Evolutionary conservation across 1,140 invertebrate species (phyloP), one percentile per base, ranked within the genome.

Genomic region (Uloborus diversus): DNA sequence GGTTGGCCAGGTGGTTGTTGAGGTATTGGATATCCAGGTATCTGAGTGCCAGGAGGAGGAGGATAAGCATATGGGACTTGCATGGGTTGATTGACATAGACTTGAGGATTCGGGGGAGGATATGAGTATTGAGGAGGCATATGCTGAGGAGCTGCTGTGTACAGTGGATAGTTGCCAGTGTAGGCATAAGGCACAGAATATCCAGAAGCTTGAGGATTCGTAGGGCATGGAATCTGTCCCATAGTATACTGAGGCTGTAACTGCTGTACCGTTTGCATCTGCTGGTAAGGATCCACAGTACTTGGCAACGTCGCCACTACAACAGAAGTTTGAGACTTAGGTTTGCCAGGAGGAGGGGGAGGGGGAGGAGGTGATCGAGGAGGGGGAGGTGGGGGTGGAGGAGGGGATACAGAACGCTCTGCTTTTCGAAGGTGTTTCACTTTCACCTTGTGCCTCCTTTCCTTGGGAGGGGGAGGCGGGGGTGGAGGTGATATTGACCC

Each of bases 151-250:
- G 76, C 64, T 25, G 65, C 76, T 20, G 76, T 61, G 11, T 79
- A 69, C 53, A 61, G 35, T 33, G 76, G 76, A 78, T 78, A 78
- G 20, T 66, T 78, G 73, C 61, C 61, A 65, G 76, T 28, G 28
- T 79, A 79, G 30, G 13, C 80, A 47, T 80, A 80, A 73, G 79
- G 79, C 79, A 80, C 79, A 37, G 79, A 65, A 51, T 66, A 80
- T 20, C 66, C 79, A 23, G 76, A 32, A 13, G 32, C 35, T 47
- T 57, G 49, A 11, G 73, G 30, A 49, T 57, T 66, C 20, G 62
- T 28, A 25, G 35, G n/a, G 20, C 27, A 49, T 14, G 28, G 65
- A 4, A 49, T 28, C 25, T 49, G 56, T 17, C 32, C 56, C 37
- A 69, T 65, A 69, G 64, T n/a, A 27, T 66, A 68, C 27, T 69